A percentile compares a stretch with the other conserved stretches of the same genome.
Conservation (phyloP, 2,888 invertebrate genomes). For the Hesperia comma region DNA sequence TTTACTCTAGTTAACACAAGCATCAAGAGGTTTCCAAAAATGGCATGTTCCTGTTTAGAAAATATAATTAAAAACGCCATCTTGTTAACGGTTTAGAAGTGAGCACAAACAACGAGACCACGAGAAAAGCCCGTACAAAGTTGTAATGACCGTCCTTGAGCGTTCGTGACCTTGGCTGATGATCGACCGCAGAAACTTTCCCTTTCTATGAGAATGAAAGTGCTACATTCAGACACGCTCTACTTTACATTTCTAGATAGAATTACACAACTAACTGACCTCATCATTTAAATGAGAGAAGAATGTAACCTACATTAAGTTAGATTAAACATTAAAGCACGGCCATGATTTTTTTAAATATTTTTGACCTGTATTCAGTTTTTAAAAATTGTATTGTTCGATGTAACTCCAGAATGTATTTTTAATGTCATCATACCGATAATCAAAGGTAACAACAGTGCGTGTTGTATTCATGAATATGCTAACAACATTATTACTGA, state of each 20-base stretch:
- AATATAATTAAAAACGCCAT: too few species aligned
- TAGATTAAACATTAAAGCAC: background rate
- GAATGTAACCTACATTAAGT: background rate
- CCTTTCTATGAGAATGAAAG: constrained; percentile 44
- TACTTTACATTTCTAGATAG: background rate
- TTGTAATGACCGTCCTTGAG: constrained; percentile 35
- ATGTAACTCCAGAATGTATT: too few species aligned
- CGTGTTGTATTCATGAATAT: too few species aligned
- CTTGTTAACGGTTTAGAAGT: background rate
- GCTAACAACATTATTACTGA: too few species aligned
- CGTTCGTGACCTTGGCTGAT: constrained; percentile 53
- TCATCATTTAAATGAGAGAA: background rate
- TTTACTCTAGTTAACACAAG: too few species aligned
- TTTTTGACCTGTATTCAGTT: background rate
- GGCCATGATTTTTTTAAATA: background rate
- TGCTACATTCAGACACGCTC: constrained; percentile 14
- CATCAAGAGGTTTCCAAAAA: too few species aligned
- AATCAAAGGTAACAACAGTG: too few species aligned
- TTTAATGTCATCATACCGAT: too few species aligned
- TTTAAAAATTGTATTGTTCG: background rate
- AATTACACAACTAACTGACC: background rate
- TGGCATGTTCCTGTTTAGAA: too few species aligned
- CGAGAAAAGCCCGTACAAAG: background rate
- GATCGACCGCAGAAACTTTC: constrained; percentile 49
- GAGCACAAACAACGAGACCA: background rate